Conservation (phyloP, 2,888 invertebrate genomes). For the Chironomus riparius region DNA sequence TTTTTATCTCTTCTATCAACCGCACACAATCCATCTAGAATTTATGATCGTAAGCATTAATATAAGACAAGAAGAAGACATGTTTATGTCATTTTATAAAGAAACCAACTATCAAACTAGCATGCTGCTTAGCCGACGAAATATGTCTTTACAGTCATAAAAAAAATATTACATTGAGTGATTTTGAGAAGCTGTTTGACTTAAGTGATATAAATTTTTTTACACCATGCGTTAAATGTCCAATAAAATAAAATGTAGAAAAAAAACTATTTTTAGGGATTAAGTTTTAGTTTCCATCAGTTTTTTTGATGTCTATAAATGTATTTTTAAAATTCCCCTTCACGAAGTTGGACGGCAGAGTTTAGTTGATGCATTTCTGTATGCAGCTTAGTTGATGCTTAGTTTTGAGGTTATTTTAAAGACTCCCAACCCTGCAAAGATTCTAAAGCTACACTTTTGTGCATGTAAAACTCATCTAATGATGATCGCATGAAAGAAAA, state of each 20-base stretch:
- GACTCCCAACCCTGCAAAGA: too few species aligned
- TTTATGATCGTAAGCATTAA: conserved; percentile 22
- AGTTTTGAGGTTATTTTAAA: too few species aligned
- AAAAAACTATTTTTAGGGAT: neutral
- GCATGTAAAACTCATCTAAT: too few species aligned
- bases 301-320: too few species aligned
- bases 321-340: too few species aligned
- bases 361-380: too few species aligned
- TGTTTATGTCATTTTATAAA: neutral
- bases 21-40: conserved; percentile 2
- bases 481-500: too few species aligned
- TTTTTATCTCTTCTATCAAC: too few species aligned
- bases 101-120: neutral
- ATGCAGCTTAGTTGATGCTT: too few species aligned
- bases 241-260: neutral
- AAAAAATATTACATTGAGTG: neutral
- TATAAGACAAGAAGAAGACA: neutral
- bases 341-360: too few species aligned
- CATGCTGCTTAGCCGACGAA: neutral
- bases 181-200: neutral
- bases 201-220: neutral
- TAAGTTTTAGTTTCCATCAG: too few species aligned
- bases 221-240: neutral
- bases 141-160: neutral
- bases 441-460: too few species aligned